Conservation (phyloP, 2,888 invertebrate species). For the Sepiola atlantica region DNA sequence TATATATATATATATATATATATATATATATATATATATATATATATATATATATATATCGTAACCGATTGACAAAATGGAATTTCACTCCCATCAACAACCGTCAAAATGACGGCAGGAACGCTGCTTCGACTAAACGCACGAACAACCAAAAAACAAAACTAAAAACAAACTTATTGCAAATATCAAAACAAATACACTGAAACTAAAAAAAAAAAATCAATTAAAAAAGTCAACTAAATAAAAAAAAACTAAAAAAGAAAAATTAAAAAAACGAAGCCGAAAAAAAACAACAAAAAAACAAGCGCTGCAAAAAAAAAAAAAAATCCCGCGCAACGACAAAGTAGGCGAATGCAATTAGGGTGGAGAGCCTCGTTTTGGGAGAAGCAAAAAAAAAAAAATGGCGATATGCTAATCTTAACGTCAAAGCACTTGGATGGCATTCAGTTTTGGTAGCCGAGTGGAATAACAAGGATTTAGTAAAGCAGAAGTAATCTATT, state of each 20-base stretch:
- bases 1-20: too few relatives aligned
- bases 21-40: neutral
- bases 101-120: neutral
- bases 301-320: neutral
- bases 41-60: neutral
- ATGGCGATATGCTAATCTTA: conserved; percentile 32
- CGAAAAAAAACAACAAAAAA: neutral
- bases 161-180: neutral
- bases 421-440: conserved; percentile 20
- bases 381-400: neutral
- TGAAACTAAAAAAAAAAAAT: too few relatives aligned
- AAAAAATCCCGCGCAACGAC: conserved; percentile 11
- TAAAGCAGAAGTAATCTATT: neutral
- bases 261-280: too few relatives aligned
- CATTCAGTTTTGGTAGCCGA: conserved; percentile 32
- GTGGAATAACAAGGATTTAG: conserved; percentile 32
- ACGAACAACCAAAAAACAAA: neutral
- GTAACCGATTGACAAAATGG: neutral
- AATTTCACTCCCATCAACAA: neutral
- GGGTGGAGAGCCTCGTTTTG: conserved; percentile 32
- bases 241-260: too few relatives aligned
- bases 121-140: neutral
- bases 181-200: too few relatives aligned
- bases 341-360: conserved; percentile 19
- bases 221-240: too few relatives aligned